Base-by-base conservation (phyloP, 2,113 vertebrate genomes). In the Acrocephalus arundinaceus region DNA sequence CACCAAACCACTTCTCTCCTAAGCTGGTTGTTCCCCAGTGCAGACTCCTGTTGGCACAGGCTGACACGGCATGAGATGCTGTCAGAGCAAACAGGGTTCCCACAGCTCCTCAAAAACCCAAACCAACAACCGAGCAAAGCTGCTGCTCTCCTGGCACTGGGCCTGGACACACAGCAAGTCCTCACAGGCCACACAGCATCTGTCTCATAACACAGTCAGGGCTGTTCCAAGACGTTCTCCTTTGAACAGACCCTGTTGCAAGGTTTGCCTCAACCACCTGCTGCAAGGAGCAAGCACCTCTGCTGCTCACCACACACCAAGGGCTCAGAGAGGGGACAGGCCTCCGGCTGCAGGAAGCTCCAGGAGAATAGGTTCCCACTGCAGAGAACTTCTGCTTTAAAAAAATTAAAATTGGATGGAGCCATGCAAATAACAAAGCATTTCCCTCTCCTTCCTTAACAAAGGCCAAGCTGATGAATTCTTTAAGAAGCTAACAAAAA, bases 171-270 rank as follows among this genome's bases (percentile, higher is more conserved):
- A 52, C 41, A 74, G 67, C 91, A 94, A 93, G 92, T 68, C 73
- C 70, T 94, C 74, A 88, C 79, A 94, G 79, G 95, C 78, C 67
- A 52, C 48, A 28, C 61, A 92, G 82, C 62, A 55, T 51, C 73
- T 55, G 73, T 7, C 88, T 85, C 17, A 3, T 14, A 85, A 74
- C 43, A 21, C 39, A 68, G 70, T 57, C 33, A 20, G 48, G 35
- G 79, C 20, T 3, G 1, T 24, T 90, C 72, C 73, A 83, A 92
- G 75, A 37, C 0, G 7, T 13, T 74, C 59, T 79, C 31, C 46
- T 71, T 48, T 37, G 19, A 85, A 72, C 21, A 83, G 48, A 37
- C 4, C 18, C 33, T 0, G 4, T 10, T 43, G 49, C 49, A 46
- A 79, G 77, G 23, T 83, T 37, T 80, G 61, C 63, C 61, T 71